Base-by-base conservation (phyloP, 1,140 invertebrate species). In the Plutomurus gul region DNA sequence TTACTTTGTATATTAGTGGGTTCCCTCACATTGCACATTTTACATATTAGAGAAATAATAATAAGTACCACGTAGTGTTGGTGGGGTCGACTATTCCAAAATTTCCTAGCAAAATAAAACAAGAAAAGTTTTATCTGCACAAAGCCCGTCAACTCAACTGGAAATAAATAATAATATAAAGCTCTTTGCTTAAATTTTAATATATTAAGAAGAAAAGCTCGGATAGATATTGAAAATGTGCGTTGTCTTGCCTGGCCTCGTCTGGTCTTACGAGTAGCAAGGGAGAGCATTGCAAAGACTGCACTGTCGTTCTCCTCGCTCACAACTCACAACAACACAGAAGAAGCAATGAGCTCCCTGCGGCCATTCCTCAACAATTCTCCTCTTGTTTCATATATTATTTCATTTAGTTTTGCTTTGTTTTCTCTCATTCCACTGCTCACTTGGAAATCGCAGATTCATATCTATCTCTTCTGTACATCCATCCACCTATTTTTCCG, bases 371-470 rank as follows among this genome's bases (percentile, higher is more conserved):
- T 49, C 46, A 49, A 49, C 46, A 30, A 65, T n/a, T n/a, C 70
- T 72, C 70, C 25, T 72, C 70, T 72, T 72, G 70, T 72, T 72
- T 72, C 39, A 72, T 46, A 65, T n/a, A n/a, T n/a, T n/a, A n/a
- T 65, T 65, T 65, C 56, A 65, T 65, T 65, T 65, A 25, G 36
- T 65, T 65, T 65, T n/a, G 56, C 56, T 33, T 65, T 65, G 56
- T 65, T 65, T 65, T 27, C 56, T 33, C 56, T 65, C 27, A 65
- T 65, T 33, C 18, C 56, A n/a, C 13, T 65, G 25, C 56, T 65
- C 30, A 65, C 13, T 65, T 65, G 56, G n/a, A 60, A 65, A 65
- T 65, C 56, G 56, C 56, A 65, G 51, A 65, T 65, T 33, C 16
- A 3, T 65, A 65, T 65, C 56, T 65, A 65, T 65, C 56, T 65